phyloP scores from a whole-genome alignment of 2,888 invertebrate species.

The Zelleria hepariella region DNA sequence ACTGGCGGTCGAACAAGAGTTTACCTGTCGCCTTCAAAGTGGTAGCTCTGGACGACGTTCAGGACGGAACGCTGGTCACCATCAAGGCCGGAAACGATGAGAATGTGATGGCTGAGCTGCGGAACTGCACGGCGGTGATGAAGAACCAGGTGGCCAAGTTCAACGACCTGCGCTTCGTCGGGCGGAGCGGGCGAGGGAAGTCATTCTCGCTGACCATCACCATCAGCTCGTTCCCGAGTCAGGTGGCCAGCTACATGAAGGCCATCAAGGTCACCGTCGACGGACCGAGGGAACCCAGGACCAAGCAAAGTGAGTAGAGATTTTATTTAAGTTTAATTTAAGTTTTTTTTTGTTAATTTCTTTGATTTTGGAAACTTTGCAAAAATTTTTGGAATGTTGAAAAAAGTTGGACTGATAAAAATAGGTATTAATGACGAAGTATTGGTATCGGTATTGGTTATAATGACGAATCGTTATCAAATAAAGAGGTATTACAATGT shows the following conservation, averaged over 20 bases:
- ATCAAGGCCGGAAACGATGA: conserved; percentile 98
- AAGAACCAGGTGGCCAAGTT: conserved; percentile 99
- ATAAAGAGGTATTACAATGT: too few relatives aligned
- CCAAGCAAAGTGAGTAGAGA: conserved; percentile 93
- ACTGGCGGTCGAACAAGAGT: conserved; percentile 98
- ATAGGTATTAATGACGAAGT: too few relatives aligned
- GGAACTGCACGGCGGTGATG: conserved; percentile 95
- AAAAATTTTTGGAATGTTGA: too few relatives aligned
- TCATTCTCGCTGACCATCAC: conserved; percentile 95
- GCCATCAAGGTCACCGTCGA: conserved; percentile 99
- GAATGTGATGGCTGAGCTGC: conserved; percentile 94
- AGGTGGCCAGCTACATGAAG: conserved; percentile 94
- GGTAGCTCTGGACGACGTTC: conserved; percentile 92
- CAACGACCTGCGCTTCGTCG: conserved; percentile 98
- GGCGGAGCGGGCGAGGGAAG: conserved; percentile 96
- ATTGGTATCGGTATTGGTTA: too few relatives aligned
- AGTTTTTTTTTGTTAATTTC: neutral
- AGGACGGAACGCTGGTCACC: conserved; percentile 94
- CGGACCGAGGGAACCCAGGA: conserved; percentile 97
- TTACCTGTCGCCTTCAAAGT: conserved; percentile 97
- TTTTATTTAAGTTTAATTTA: too few relatives aligned
- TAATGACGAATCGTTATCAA: too few relatives aligned
- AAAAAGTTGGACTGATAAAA: too few relatives aligned
- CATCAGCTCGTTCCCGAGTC: conserved; percentile 81
- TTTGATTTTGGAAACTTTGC: too few relatives aligned